A percentile compares a stretch with the other conserved stretches of the same genome.
Evolutionary conservation across 2,888 invertebrate species (phyloP).

Genomic region (Diogma glabrata): DNA sequence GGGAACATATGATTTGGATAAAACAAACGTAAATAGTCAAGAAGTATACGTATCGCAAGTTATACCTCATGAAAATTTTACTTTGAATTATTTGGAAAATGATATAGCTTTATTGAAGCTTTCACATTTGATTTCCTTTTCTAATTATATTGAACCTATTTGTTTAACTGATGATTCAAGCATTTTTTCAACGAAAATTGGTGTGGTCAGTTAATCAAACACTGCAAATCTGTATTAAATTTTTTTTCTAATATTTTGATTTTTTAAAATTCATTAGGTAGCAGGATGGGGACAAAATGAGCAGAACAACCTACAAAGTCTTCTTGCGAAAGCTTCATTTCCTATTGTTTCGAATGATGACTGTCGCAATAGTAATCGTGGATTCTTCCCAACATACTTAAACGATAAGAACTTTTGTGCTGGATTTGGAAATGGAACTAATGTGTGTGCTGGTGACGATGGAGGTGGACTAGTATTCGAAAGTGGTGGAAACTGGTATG

Average conservation of each 20-base stretch:
- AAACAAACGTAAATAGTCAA: background rate
- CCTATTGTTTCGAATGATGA: background rate
- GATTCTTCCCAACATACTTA: background rate
- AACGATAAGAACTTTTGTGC: background rate
- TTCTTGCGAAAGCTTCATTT: background rate
- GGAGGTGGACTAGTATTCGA: conserved; percentile 2
- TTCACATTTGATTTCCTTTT: background rate
- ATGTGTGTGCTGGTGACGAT: background rate
- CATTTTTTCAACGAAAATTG: background rate
- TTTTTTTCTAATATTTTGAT: too few species aligned
- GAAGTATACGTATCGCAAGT: background rate
- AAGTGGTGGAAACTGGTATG: background rate
- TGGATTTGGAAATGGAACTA: background rate
- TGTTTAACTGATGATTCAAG: background rate
- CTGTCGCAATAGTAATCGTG: conserved; percentile 2
- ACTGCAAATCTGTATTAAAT: too few species aligned
- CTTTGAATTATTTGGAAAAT: conserved; percentile 4
- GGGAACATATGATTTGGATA: conserved; percentile 2
- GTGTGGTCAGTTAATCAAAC: too few species aligned
- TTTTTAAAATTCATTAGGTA: too few species aligned
- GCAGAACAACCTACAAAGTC: background rate
- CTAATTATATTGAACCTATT: conserved; percentile 4
- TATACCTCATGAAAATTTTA: background rate
- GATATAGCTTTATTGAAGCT: background rate
- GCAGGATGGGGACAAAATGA: background rate